A percentile compares a stretch with the other conserved stretches of the same genome.
Conservation (phyloP, 2,113 vertebrate genomes). For the Misgurnus anguillicaudatus region DNA sequence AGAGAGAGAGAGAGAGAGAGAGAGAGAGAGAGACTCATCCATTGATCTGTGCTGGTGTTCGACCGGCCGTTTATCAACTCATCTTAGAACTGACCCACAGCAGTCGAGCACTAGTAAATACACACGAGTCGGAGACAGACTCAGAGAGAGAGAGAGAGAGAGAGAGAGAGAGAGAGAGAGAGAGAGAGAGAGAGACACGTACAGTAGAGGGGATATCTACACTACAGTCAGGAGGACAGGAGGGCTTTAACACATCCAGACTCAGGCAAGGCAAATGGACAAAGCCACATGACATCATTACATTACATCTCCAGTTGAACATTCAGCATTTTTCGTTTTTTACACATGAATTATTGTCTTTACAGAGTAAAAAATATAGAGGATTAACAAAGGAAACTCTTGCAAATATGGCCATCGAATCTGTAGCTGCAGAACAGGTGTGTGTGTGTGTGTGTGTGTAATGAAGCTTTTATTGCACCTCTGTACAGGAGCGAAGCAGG, state of each 20-base stretch:
- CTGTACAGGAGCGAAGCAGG: slow-evolving; percentile 32
- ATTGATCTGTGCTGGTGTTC: not conserved
- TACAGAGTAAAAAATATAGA: slow-evolving; percentile 73
- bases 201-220: slow-evolving; percentile 46
- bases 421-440: slow-evolving; percentile 39
- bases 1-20: slow-evolving; percentile 25
- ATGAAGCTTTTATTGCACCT: slow-evolving; percentile 29
- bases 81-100: no score
- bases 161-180: slow-evolving; percentile 3
- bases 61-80: no score
- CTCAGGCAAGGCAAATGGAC: slow-evolving; percentile 61
- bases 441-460: slow-evolving; percentile 18
- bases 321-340: slow-evolving; percentile 50
- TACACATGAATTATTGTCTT: slow-evolving; percentile 58
- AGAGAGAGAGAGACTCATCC: not conserved
- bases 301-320: slow-evolving; percentile 57
- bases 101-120: no score
- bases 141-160: slow-evolving; percentile 36
- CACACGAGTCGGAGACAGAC: slow-evolving; percentile 44
- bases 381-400: slow-evolving; percentile 67
- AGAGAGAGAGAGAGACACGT: slow-evolving; percentile 16
- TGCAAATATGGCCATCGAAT: slow-evolving; percentile 67
- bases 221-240: slow-evolving; percentile 63
- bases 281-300: slow-evolving; percentile 63
- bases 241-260: slow-evolving; percentile 57